phyloP scores from a whole-genome alignment of 2,888 invertebrate genomes.

The Agrochola litura region DNA sequence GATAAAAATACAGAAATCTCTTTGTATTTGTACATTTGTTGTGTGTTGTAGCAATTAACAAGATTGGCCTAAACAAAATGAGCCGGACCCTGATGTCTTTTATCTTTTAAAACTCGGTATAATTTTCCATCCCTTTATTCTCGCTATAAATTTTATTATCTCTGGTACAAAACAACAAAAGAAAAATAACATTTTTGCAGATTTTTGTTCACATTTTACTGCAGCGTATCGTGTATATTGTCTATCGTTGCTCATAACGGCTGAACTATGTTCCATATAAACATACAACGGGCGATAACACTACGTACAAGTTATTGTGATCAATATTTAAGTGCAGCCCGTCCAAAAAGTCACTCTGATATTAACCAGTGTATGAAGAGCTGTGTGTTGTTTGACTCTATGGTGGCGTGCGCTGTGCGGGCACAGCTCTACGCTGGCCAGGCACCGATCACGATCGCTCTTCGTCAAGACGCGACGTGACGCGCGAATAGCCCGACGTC shows the following conservation, averaged over 20 bases:
- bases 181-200: not conserved
- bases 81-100: constrained; percentile 20
- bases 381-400: constrained; percentile 12
- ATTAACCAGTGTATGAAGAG: constrained; percentile 37
- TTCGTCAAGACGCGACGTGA: constrained; percentile 55
- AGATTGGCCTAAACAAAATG: constrained; percentile 22
- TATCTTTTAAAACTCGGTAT: constrained; percentile 37
- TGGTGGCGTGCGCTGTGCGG: not conserved
- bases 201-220: constrained; percentile 11
- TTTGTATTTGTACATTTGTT: constrained; percentile 5
- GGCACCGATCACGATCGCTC: constrained; percentile 50
- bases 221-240: constrained; percentile 2
- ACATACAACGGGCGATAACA: constrained; percentile 12
- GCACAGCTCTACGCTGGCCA: constrained; percentile 11
- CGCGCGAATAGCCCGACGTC: constrained; percentile 53
- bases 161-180: constrained; percentile 19
- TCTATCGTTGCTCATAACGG: constrained; percentile 2
- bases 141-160: constrained; percentile 23
- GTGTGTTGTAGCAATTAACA: constrained; percentile 22
- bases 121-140: constrained; percentile 40
- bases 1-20: not conserved
- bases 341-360: constrained; percentile 43
- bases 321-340: constrained; percentile 54
- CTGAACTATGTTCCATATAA: constrained; percentile 17
- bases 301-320: constrained; percentile 47